Evolutionary conservation across 2,113 vertebrate genomes (phyloP), one percentile per base, ranked within the genome.

Genomic region (Erinaceus europaeus): DNA sequence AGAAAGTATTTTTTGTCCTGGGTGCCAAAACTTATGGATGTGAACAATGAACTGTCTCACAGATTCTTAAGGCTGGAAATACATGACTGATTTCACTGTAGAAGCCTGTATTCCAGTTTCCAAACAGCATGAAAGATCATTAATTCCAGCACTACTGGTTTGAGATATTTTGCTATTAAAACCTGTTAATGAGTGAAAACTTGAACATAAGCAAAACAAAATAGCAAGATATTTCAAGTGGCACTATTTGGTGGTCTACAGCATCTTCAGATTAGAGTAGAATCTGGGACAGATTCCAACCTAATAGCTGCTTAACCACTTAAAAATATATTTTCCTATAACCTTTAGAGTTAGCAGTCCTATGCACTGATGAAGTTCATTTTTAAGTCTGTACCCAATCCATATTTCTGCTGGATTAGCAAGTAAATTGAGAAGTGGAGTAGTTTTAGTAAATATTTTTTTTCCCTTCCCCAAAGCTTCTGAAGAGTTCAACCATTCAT

Each of bases 111-210:
- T 36, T 92, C 17, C 21, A 55, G 36, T 44, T 90, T 91, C 42
- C 46, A 74, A 87, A 84, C 0, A 69, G 64, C 68, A 71, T 55
- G 52, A 52, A 90, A 40, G 68, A 86, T 88, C 64, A 86, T 38
- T 93, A 81, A 92, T 82, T 84, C 77, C 44, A 89, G 50, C 53
- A 81, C 34, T 38, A 55, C 14, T 78, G 29, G 57, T 74, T 23
- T 86, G 65, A 86, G 64, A 93, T 32, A 86, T 88, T 82, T 77
- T 86, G 82, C 48, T 72, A 29, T 79, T 88, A 75, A 86, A 81
- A 78, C 74, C 46, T 85, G 46, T 83, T 71, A 65, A 13, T 72
- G 20, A 82, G 53, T 62, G 82, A 80, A 18, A 87, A 88, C 13
- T 75, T 79, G 38, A 76, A 79, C 15, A 59, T 10, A 59, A 72